Base-by-base conservation (phyloP, 2,113 vertebrate species). In the Furnarius figulus region DNA sequence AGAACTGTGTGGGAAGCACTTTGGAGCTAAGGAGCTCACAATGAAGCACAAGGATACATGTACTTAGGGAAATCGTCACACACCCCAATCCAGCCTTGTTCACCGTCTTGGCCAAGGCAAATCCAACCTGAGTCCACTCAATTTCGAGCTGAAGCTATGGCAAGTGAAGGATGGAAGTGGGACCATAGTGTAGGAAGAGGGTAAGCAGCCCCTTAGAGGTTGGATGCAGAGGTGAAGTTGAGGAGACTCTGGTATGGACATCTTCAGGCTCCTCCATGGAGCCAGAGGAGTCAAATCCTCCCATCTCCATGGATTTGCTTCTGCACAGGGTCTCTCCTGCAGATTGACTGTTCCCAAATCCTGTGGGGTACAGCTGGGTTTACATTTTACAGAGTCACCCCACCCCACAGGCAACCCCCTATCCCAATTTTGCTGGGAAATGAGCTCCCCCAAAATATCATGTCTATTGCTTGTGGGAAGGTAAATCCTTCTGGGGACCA, bases 11-110 rank as follows among this genome's bases (percentile, higher is more conserved):
- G 22, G 66, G 61, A 80, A 94, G 47, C 4, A 1, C 31, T 63
- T 63, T 10, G 15, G 25, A 77, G 47, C 35, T 71, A 24, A 55
- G 39, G 75, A 66, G 19, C 33, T 65, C 47, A 62, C n/a, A 79
- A 4, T 0, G 2, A 65, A 76, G 31, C 12, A 56, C 0, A 0
- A 22, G 39, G 28, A 13, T 68, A 53, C 0, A 0, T 13, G 20
- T 52, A 12, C 37, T 40, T 46, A 28, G 14, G 24, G 55, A 80
- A 50, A 56, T 56, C 30, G 33, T 6, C 35, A 35, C 35, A 20
- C 6, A 20, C 13, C 27, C 30, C 31, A 76, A 11, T 27, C 22
- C 67, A 49, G 25, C 28, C 35, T 74, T 4, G 2, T 23, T 52
- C 40, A 67, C 31, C 13, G 75, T 76, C 47, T 56, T 9, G 35